Conservation (phyloP, 2,888 invertebrate genomes). For the Acleris literana region DNA sequence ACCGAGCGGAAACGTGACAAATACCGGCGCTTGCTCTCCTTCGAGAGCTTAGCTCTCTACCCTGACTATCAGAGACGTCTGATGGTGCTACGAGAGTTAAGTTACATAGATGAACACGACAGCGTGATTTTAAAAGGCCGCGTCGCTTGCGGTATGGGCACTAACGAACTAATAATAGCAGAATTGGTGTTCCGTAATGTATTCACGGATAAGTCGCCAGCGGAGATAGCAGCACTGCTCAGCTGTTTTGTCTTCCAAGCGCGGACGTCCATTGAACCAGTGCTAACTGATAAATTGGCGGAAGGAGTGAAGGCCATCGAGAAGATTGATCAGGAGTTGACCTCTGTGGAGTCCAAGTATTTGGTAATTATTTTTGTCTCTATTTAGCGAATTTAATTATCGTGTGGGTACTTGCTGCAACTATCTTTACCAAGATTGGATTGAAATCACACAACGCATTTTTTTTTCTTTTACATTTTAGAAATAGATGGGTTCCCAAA, state of each 20-base stretch:
- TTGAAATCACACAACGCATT: no score
- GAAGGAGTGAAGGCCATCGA: constrained; percentile 88
- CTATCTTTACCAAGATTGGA: no score
- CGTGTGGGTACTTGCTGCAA: no score
- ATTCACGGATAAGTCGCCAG: constrained; percentile 92
- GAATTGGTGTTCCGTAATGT: constrained; percentile 96
- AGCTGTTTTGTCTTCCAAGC: constrained; percentile 97
- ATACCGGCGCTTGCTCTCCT: constrained; percentile 90
- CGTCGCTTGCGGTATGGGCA: constrained; percentile 78
- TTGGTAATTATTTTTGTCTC: constrained; percentile 62
- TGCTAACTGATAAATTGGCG: constrained; percentile 83
- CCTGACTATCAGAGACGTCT: constrained; percentile 95
- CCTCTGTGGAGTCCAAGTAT: constrained; percentile 85
- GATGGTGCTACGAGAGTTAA: constrained; percentile 88
- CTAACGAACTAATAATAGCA: constrained; percentile 95
- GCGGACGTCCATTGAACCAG: constrained; percentile 85
- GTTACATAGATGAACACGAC: constrained; percentile 84
- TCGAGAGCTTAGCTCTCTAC: constrained; percentile 92
- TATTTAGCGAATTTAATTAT: no score
- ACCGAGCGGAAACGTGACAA: constrained; percentile 87
- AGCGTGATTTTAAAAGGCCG: constrained; percentile 76
- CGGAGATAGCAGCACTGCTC: constrained; percentile 96
- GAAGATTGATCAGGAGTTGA: constrained; percentile 87
- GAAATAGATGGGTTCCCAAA: no score
- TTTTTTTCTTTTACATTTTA: no score